Conservation (phyloP, 2,797 vertebrate species). For the Busarellus nigricollis region DNA sequence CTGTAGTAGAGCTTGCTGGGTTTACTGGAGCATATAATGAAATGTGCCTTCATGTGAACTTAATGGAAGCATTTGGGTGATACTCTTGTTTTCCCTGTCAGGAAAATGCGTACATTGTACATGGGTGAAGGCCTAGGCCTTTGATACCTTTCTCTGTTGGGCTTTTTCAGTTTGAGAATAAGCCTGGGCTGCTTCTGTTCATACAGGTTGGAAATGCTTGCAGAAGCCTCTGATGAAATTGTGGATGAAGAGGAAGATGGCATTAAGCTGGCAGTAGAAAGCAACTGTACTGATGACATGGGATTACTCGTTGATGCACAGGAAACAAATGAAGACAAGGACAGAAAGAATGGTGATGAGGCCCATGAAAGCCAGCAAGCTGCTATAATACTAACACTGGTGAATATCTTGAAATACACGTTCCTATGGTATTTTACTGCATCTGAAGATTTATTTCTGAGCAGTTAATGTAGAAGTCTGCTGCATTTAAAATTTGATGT, state of each 20-base stretch:
- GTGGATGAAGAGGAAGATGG: slow-evolving; percentile 51
- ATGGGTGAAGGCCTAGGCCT: not conserved
- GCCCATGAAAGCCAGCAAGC: not conserved
- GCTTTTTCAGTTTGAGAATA: not conserved
- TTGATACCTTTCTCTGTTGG: not conserved
- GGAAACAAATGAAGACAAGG: not conserved
- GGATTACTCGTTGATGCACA: not conserved
- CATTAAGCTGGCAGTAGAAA: not conserved
- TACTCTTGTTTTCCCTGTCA: not conserved
- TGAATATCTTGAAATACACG: slow-evolving; percentile 9
- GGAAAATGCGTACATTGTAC: not conserved
- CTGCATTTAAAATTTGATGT: not conserved
- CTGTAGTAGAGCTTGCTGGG: not conserved
- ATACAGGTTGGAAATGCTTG: slow-evolving; percentile 71
- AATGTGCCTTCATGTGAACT: not conserved
- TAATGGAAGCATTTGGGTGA: not conserved
- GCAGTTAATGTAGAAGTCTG: not conserved
- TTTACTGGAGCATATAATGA: not conserved
- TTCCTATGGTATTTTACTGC: not conserved
- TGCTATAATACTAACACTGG: slow-evolving; percentile 57
- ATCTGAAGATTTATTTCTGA: not conserved
- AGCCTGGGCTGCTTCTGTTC: not conserved
- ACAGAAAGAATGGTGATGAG: not conserved
- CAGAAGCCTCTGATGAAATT: slow-evolving; percentile 62
- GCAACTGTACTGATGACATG: not conserved